Base-by-base conservation (phyloP, 2,888 invertebrate genomes). In the Parnassius orleans region DNA sequence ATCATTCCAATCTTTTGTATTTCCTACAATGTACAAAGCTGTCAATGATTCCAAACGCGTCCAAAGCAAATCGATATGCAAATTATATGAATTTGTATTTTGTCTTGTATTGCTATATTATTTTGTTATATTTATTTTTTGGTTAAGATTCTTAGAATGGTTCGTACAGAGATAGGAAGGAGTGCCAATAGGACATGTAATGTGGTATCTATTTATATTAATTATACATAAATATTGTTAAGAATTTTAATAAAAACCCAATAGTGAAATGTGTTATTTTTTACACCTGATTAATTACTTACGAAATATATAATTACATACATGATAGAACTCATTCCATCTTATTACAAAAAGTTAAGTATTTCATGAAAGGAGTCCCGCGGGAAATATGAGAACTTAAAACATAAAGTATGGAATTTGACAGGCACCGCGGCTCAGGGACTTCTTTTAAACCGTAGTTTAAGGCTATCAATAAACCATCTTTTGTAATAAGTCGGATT, bases 171-270 rank as follows among this genome's bases (percentile, higher is more conserved):
- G 64, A 64, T 71, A 68, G 75, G 68, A 79, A 75, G 72, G 78
- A 81, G 87, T 89, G 88, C 87, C 89, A 87, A 87, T 83, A 82
- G 79, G 70, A 68, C 70, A 78, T 75, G 75, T 74, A 7, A 48
- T 77, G 76, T 81, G 83, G 81, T 86, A 80, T 84, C 74, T 81
- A 79, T 83, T 83, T 82, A 82, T 83, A 78, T 82, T 83, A 79
- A 81, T 80, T 81, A 85, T 84, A 85, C 76, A 84, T 86, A 84
- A 73, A 78, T 81, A 83, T 81, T 84, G 79, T 84, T 84, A 86
- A 87, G 79, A 78, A 82, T 84, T 89, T 84, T 84, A 87, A 85
- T 86, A 86, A 63, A 86, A 87, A 84, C 79, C 78, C 75, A 73
- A 86, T 83, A 84, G 80, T 77, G 75, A 79, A 72, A 73, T 69